These are phyloP conservation scores for Sinocyclocheilus rhinocerous DNA, from an alignment of 2,113 vertebrate species.

Conservation along the genomic window DNA sequence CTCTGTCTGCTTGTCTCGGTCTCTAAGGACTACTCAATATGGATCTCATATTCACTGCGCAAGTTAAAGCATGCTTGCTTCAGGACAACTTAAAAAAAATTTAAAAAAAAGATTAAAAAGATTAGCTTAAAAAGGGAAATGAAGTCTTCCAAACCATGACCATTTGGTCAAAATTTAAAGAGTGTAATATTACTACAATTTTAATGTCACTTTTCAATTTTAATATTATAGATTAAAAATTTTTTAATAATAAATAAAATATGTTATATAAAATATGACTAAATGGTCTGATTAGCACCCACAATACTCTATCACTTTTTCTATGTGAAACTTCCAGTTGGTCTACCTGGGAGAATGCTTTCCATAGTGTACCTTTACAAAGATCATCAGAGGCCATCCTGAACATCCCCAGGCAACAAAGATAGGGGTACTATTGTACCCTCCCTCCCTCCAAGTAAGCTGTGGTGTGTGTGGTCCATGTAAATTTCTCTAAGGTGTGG, in stretches of 20 bases:
- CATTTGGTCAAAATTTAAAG: not conserved
- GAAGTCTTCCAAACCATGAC: not conserved
- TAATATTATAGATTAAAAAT: not conserved
- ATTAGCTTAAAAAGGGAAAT: not conserved
- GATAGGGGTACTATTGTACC: not conserved
- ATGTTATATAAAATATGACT: not conserved
- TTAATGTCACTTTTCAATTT: not conserved
- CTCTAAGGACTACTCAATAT: not conserved
- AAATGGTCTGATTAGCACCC: too few relatives aligned
- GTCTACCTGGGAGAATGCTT: not conserved
- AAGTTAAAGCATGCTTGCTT: conserved; percentile 13
- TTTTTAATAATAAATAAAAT: not conserved
- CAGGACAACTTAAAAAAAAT: not conserved
- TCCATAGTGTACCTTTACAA: not conserved
- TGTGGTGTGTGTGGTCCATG: conserved; percentile 15
- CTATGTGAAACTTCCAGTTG: not conserved
- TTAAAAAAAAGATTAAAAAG: not conserved
- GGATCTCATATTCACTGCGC: conserved; percentile 20
- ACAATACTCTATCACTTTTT: not conserved
- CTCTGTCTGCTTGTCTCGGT: not conserved
- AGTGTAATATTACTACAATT: not conserved
- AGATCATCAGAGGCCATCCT: not conserved
- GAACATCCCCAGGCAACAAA: not conserved
- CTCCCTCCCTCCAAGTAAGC: not conserved
- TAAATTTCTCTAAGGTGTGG: not conserved